Evolutionary conservation across 2,113 vertebrate genomes (phyloP), one percentile per base, ranked within the genome.

Genomic region (Pao palembangensis): DNA sequence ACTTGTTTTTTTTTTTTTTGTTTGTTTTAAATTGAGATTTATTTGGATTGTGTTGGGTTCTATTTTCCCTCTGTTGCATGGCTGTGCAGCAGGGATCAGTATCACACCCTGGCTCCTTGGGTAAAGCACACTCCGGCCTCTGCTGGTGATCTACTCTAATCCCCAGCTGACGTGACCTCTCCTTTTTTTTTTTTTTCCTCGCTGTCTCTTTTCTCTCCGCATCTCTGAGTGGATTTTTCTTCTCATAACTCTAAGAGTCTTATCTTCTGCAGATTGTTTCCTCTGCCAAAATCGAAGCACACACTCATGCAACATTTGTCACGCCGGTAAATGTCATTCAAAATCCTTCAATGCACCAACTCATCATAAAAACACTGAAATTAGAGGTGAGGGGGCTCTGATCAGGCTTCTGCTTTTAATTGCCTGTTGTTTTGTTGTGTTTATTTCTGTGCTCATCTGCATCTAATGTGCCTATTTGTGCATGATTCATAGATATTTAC

Each of bases 61-160:
- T 14, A 58, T 50, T 18, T 11, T 8, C 49, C 11, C 34, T 2
- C 25, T 28, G 25, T 5, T 64, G 44, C 2, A 3, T 7, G 60
- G 41, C 69, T 56, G 52, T 8, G 42, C 57, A n/a, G 46, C 54
- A 6, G 49, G 41, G 69, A 74, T 83, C 69, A 19, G 64, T 76
- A 78, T 83, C 76, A 78, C 69, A 76, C 73, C 71, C 52, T 8
- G 64, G 73, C 64, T 80, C 61, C 76, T 66, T 42, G 69, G 49
- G 55, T 66, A 55, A 64, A 79, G 77, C 49, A 77, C 78, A 79
- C 73, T 75, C 55, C 76, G 77, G 70, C 64, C 75, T 72, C 63
- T 61, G 67, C 69, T 65, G 75, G 71, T 57, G 59, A 72, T 72
- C 68, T 50, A 69, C 69, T 75, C 31, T 87, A 82, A 87, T 88